A percentile compares a stretch with the other conserved stretches of the same genome.
Conservation (phyloP, 1,140 invertebrate species). For the Drosophila kurseongensis region DNA sequence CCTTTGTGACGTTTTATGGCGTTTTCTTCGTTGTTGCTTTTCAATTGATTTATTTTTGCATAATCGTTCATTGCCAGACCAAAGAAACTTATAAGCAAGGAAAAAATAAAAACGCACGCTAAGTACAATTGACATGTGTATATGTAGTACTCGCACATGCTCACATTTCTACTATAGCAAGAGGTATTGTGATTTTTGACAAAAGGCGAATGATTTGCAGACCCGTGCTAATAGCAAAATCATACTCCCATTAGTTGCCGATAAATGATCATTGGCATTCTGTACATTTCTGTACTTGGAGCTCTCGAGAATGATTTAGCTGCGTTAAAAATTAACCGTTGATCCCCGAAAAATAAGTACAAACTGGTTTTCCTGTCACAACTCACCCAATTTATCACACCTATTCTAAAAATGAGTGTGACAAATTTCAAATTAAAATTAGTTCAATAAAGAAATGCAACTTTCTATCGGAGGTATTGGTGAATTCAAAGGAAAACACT, state of each 20-base stretch:
- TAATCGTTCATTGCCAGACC: constrained; percentile 62
- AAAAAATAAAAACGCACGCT: constrained; percentile 42
- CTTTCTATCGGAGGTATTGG: constrained; percentile 8
- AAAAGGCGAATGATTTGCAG: constrained; percentile 39
- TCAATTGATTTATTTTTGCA: constrained; percentile 79
- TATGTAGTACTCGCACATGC: neutral
- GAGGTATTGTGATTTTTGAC: constrained; percentile 27
- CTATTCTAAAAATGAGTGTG: constrained; percentile 11
- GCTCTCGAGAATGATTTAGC: constrained; percentile 11
- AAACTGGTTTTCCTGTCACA: constrained; percentile 18
- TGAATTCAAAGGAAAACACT: constrained; percentile 3
- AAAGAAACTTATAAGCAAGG: constrained; percentile 55
- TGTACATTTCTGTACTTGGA: constrained; percentile 5
- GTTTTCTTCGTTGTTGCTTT: constrained; percentile 53
- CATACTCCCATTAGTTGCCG: constrained; percentile 19
- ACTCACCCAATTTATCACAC: neutral
- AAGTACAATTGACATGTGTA: constrained; percentile 50
- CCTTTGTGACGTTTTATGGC: constrained; percentile 36
- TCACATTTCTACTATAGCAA: constrained; percentile 11
- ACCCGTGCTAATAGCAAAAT: constrained; percentile 39
- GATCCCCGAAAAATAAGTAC: constrained; percentile 1
- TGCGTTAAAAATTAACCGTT: constrained; percentile 4
- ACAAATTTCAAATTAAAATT: constrained; percentile 19
- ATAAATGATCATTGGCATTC: constrained; percentile 25
- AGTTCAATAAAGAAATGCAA: constrained; percentile 2